These are phyloP conservation scores for Ctenomys sociabilis DNA, from an alignment of 2,113 vertebrate genomes.

Conservation along the genomic window DNA sequence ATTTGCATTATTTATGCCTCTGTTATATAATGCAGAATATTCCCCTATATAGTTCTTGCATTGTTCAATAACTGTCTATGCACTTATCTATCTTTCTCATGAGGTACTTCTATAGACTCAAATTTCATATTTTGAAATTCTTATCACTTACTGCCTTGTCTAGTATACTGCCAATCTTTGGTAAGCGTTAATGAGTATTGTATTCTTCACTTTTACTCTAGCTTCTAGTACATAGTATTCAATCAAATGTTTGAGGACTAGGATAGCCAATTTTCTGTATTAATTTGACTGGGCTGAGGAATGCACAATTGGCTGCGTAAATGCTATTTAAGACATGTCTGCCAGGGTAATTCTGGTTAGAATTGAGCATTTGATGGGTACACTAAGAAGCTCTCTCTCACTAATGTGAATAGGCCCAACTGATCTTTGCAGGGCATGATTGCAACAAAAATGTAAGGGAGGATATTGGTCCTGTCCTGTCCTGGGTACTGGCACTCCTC, in stretches of 20 bases:
- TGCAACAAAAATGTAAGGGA: not conserved
- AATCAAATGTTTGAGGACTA: not conserved
- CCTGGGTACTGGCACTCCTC: not conserved
- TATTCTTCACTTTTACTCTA: conserved; percentile 20
- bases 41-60: not conserved
- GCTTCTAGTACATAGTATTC: not conserved
- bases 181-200: not conserved
- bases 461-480: not conserved
- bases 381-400: not conserved
- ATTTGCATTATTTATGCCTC: not conserved
- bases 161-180: not conserved
- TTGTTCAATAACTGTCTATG: not conserved
- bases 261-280: not conserved
- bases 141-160: not conserved
- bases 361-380: not conserved
- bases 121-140: not conserved
- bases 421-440: not conserved
- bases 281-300: not conserved
- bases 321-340: not conserved
- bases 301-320: not conserved
- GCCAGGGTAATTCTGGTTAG: not conserved
- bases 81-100: not conserved
- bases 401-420: not conserved
- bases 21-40: not conserved
- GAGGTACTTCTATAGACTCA: not conserved